phyloP scores from a whole-genome alignment of 2,113 vertebrate species.

The Coptodon rendalli region DNA sequence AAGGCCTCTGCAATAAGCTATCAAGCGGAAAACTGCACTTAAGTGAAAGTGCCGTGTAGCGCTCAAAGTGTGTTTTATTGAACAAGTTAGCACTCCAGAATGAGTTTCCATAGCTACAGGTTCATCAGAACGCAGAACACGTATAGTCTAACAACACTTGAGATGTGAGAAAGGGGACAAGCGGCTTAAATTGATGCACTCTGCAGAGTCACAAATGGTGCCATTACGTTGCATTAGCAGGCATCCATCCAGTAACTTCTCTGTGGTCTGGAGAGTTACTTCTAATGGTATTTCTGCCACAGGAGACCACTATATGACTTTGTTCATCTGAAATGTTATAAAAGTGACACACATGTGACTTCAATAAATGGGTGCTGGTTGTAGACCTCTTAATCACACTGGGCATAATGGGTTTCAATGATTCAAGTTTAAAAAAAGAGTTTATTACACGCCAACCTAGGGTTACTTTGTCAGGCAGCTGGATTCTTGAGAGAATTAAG shows the following conservation, averaged over 20 bases:
- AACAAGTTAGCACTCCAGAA: slow-evolving; percentile 9
- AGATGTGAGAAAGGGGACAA: slow-evolving; percentile 5
- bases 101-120: slow-evolving; percentile 46
- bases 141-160: not conserved
- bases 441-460: not conserved
- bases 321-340: not conserved
- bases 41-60: slow-evolving; percentile 32
- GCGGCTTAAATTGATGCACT: slow-evolving; percentile 28
- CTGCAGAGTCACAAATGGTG: slow-evolving; percentile 30
- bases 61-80: slow-evolving; percentile 26
- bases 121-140: slow-evolving; percentile 45
- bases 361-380: not conserved
- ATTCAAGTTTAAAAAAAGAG: not conserved
- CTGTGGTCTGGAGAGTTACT: not conserved
- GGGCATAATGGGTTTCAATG: not conserved
- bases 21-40: slow-evolving; percentile 31
- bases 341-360: not conserved
- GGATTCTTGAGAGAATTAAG: not conserved
- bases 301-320: not conserved
- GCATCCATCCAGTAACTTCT: not conserved
- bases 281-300: not conserved
- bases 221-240: slow-evolving; percentile 48
- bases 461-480: not conserved
- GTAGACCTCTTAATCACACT: not conserved
- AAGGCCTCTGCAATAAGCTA: not conserved